Evolutionary conservation across 1,140 invertebrate species (phyloP), one percentile per base, ranked within the genome.

Genomic region (Acromyrmex echinatior): DNA sequence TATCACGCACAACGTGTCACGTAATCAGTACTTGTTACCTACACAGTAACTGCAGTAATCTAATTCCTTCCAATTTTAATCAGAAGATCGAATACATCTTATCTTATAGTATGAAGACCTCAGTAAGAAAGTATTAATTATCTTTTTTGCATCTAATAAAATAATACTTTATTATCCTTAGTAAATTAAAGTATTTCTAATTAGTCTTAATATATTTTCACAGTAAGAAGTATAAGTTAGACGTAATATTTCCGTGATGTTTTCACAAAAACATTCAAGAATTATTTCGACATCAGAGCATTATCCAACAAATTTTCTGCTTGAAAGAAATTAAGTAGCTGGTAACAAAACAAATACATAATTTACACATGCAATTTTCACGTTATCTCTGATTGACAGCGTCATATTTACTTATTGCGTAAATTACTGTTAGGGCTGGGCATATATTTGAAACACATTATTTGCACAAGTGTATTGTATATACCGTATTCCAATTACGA

Each of bases 11-110:
- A 18, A 70, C 14, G 66, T 51, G 66, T 70, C 39, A 78, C 25
- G 77, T 65, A 65, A 78, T 66, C 77, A 79, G 39, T 51, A 78
- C 16, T 31, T 7, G 58, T 62, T 12, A 51, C 4, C 12, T 51
- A 51, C 12, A n/a, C 12, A 14, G 12, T 49, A 39, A 7, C 35
- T 60, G 77, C 39, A 10, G 25, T 79, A 66, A 79, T 18, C 39
- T 16, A 63, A 62, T 63, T 78, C 56, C 9, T 14, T 74, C 2
- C 56, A 76, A 60, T 18, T 5, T 12, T 18, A 9, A 16, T 35
- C n/a, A 51, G 39, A 31, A 51, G 28, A 25, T 21, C 7, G 7
- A 66, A 66, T 21, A n/a, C 1, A 39, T 39, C 7, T 21, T 66
- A 31, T 16, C 9, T 9, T 45, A 39, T 45, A 45, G 4, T 31